Evolutionary conservation across 2,113 vertebrate species (phyloP).

Genomic region (Axis porcinus): DNA sequence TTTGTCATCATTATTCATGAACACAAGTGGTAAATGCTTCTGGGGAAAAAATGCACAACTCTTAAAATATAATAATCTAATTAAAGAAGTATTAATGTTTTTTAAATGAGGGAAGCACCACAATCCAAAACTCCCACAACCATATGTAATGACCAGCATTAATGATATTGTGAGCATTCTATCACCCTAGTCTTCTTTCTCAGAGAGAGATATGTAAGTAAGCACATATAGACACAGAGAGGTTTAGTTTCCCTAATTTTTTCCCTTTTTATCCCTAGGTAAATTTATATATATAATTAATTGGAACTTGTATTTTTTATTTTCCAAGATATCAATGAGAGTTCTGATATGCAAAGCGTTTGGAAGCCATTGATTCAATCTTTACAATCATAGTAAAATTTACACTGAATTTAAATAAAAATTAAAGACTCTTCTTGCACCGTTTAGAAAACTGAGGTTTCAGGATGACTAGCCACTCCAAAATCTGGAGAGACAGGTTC

Average conservation of each 20-base stretch:
- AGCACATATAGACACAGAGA: background rate
- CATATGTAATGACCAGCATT: background rate
- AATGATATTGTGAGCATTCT: too few relatives aligned
- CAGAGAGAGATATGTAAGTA: background rate
- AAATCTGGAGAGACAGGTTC: background rate
- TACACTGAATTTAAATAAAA: background rate
- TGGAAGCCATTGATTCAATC: background rate
- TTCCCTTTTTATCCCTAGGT: background rate
- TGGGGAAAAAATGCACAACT: background rate
- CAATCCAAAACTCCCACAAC: background rate
- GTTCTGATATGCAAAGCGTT: background rate
- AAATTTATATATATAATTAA: background rate
- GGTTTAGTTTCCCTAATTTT: background rate
- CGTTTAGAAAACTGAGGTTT: background rate
- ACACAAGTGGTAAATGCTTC: constrained; percentile 32
- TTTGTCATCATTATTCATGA: constrained; percentile 32
- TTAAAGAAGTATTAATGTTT: background rate
- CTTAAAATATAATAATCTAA: constrained; percentile 7
- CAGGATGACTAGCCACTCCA: background rate
- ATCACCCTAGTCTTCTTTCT: background rate
- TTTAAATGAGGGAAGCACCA: background rate
- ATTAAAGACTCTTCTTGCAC: background rate
- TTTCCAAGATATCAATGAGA: background rate
- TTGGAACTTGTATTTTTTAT: background rate
- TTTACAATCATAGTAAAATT: background rate